Conservation (phyloP, 2,113 vertebrate species). For the Scopus umbretta region DNA sequence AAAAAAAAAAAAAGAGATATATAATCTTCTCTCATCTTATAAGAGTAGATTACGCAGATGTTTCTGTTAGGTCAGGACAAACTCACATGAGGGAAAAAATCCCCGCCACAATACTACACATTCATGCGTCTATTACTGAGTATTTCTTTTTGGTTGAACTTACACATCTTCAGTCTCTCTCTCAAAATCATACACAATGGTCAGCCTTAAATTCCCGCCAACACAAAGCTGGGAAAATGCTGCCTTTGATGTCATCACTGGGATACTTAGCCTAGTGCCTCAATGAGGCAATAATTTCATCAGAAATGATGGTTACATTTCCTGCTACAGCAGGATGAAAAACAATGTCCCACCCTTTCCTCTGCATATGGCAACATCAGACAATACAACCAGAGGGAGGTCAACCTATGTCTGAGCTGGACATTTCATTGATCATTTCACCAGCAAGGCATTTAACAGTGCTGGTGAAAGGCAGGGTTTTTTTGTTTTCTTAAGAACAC, state of each 20-base stretch:
- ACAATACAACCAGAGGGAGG: not conserved
- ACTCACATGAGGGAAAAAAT: not conserved
- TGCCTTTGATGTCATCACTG: not conserved
- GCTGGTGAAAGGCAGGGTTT: not conserved
- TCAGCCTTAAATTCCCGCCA: not conserved
- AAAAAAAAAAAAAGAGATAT: too few relatives aligned
- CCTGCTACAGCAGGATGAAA: not conserved
- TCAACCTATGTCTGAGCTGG: not conserved
- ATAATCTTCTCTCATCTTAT: not conserved
- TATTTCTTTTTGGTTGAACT: not conserved
- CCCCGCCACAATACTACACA: not conserved
- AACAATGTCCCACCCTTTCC: rapidly evolving
- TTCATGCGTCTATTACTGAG: not conserved
- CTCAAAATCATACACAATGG: not conserved
- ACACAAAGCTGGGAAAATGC: not conserved
- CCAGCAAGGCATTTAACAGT: not conserved
- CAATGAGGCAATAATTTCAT: not conserved
- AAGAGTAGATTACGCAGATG: not conserved
- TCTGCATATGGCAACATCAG: not conserved
- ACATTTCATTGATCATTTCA: rapidly evolving
- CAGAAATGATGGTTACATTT: not conserved
- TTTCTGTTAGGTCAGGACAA: not conserved
- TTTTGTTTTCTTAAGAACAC: not conserved
- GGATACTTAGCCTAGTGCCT: not conserved
- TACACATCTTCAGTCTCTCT: not conserved